Evolutionary conservation across 2,797 vertebrate genomes (phyloP), one percentile per base, ranked within the genome.

Genomic region (Pelobates cultripes): DNA sequence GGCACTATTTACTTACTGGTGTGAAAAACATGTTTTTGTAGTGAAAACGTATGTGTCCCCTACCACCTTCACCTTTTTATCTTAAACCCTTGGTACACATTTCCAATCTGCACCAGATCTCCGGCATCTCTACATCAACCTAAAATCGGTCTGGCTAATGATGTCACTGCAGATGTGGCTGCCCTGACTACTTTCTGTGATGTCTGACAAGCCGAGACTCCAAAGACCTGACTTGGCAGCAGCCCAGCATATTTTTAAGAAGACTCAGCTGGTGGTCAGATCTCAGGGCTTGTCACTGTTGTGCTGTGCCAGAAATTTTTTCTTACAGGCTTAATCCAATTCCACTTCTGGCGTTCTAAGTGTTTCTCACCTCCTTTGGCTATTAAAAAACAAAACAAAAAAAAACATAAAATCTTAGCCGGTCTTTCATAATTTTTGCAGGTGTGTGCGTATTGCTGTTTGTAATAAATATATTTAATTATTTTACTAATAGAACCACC

Each of bases 191-290:
- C 89, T 85, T 83, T 84, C 87, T 88, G 44, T 82, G 83, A 86
- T 88, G 85, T 88, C 51, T 40, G 87, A 89, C 88, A 88, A 87
- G 87, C 89, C 89, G 89, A 87, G 89, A 77, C 7, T 88, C 78
- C 85, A 86, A 88, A 90, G 87, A 88, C 86, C 88, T 89, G 86
- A 90, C 86, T 91, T 94, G 92, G 92, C 91, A 91, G 90, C 88
- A 88, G 81, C 88, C 92, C 93, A 93, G 85, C 86, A 87, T 86
- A 88, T 88, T 91, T 90, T 91, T 88, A 84, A 89, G 92, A 91
- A 90, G 85, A 70, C 90, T 91, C 89, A 80, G 90, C 88, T 88
- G 91, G 92, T 92, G 91, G 88, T 87, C 88, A 47, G 89, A 90
- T 89, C 90, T 85, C 75, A 87, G 81, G 88, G 80, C 90, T 70